Base-by-base conservation (phyloP, 2,888 invertebrate genomes). In the Hypselothyrea guttata region DNA sequence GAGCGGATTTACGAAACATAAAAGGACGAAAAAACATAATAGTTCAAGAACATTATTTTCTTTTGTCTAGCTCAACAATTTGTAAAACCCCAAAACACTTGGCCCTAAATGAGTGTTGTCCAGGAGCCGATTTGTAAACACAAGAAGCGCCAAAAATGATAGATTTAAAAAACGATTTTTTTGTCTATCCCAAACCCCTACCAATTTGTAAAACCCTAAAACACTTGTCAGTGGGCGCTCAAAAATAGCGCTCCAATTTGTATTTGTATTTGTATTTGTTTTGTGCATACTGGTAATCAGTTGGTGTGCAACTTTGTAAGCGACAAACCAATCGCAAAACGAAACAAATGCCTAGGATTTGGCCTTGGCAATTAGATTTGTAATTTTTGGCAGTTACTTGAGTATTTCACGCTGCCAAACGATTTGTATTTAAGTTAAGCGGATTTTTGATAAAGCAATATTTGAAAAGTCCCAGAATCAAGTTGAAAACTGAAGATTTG, bases 401-500 rank as follows among this genome's bases (percentile, higher is more conserved):
- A 22, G 22, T 22, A n/a, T 27, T 13, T 7, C 35, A 34, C 22
- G 27, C n/a, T 15, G 61, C 57, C 45, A 41, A 33, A 42, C 61
- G 47, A 62, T 66, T 76, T 74, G 73, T 74, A 74, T 76, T 74
- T 75, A 68, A 74, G 47, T 34, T 64, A 65, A 58, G 53, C 55
- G 42, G 8, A 28, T 34, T 15, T 47, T 22, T 22, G 5, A 22
- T 2, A 22, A 22, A 22, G 3, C 22, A n/a, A n/a, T n/a, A n/a
- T n/a, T n/a, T n/a, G n/a, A n/a, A n/a, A 44, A 53, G 60, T 47
- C 47, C 47, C 45, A 38, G n/a, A n/a, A n/a, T n/a, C n/a, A n/a
- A n/a, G n/a, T n/a, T n/a, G n/a, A n/a, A n/a, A n/a, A n/a, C n/a
- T n/a, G 45, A 55, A 42, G 9, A 22, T 22, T 22, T 22, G 3